phyloP scores from a whole-genome alignment of 2,888 invertebrate genomes.

The Oeneis ivallda region DNA sequence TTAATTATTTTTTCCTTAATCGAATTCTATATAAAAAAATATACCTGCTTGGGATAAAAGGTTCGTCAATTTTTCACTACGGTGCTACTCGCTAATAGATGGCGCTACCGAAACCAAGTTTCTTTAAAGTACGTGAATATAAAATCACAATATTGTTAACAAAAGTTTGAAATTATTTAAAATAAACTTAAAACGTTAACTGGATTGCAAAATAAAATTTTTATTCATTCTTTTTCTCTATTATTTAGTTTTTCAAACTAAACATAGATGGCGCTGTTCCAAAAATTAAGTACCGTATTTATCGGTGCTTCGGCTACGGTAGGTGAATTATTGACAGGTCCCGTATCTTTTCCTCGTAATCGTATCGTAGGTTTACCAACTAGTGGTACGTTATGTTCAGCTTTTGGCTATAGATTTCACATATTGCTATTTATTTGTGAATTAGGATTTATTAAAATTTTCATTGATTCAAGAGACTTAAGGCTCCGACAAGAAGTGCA shows the following conservation, averaged over 20 bases:
- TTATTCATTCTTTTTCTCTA: slow-evolving; percentile 8
- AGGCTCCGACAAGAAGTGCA: no score
- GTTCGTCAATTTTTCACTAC: background rate
- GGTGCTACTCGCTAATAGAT: slow-evolving; percentile 48
- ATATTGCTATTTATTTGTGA: no score
- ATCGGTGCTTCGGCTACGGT: no score
- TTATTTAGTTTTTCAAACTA: slow-evolving; percentile 16
- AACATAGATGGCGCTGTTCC: slow-evolving; percentile 41
- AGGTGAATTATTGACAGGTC: no score
- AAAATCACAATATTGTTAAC: background rate
- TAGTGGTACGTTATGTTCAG: background rate
- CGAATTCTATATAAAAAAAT: background rate
- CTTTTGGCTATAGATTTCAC: no score
- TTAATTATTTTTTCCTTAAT: no score
- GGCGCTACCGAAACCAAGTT: slow-evolving; percentile 43
- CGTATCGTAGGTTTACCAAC: no score
- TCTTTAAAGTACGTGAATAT: no score
- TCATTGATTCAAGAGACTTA: no score
- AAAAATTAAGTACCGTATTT: background rate
- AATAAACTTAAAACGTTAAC: background rate
- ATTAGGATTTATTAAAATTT: no score
- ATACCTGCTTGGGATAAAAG: background rate
- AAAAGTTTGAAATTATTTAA: background rate
- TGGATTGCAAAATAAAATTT: background rate
- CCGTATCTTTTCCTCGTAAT: no score